A percentile compares a stretch with the other conserved stretches of the same genome.
phyloP scores from a whole-genome alignment of 1,140 invertebrate species.

The Nasonia vitripennis region DNA sequence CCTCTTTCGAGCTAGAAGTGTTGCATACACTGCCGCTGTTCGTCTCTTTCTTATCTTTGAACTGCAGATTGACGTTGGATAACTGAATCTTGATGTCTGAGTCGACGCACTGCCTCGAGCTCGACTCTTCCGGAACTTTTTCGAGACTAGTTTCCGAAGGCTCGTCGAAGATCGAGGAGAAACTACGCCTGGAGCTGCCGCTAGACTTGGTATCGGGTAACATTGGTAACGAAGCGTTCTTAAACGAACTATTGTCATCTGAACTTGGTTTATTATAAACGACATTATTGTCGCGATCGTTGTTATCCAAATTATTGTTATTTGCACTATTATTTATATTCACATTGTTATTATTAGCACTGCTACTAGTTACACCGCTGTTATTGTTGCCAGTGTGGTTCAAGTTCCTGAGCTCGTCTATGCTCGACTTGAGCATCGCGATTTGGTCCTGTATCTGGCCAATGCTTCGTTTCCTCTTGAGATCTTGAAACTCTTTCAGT shows the following conservation, averaged over 20 bases:
- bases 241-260: neutral
- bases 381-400: conserved; percentile 16
- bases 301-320: neutral
- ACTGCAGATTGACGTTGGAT: conserved; percentile 65
- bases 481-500: conserved; percentile 56
- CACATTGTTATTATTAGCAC: neutral
- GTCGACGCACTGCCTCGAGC: conserved; percentile 46
- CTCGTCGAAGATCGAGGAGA: conserved; percentile 42
- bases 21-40: conserved; percentile 34
- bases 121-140: conserved; percentile 34
- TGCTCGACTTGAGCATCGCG: conserved; percentile 36
- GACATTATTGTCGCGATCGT: neutral
- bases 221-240: conserved; percentile 42
- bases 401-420: conserved; percentile 28
- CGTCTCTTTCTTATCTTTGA: conserved; percentile 57
- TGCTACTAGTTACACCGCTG: neutral
- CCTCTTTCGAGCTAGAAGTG: conserved; percentile 56
- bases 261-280: neutral
- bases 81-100: conserved; percentile 68
- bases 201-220: conserved; percentile 38
- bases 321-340: neutral
- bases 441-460: conserved; percentile 54
- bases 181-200: neutral
- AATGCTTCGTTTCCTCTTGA: conserved; percentile 60
- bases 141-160: conserved; percentile 1